Conservation (phyloP, 2,888 invertebrate species). For the Xestia c-nigrum region DNA sequence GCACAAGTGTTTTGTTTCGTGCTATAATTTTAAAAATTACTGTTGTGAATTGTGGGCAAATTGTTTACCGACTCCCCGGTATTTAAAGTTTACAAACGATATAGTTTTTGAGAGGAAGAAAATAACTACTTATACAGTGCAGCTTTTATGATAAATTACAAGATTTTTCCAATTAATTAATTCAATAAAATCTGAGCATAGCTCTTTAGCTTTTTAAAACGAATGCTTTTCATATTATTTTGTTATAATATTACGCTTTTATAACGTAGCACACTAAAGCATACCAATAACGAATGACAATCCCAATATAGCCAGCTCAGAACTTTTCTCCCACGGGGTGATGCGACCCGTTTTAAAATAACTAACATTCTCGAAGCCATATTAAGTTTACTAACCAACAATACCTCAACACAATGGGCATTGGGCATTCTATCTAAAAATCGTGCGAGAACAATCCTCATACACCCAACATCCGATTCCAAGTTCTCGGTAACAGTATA, state of each 20-base stretch:
- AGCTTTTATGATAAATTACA: background rate
- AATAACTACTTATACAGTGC: background rate
- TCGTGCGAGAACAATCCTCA: slow-evolving; percentile 75
- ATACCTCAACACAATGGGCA: slow-evolving; percentile 72
- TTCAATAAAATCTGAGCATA: too few relatives aligned
- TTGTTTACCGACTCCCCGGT: slow-evolving; percentile 25
- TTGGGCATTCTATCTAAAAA: slow-evolving; percentile 73
- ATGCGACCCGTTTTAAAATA: slow-evolving; percentile 44
- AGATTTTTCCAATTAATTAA: background rate
- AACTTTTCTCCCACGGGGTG: slow-evolving; percentile 42
- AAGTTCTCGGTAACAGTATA: slow-evolving; percentile 78
- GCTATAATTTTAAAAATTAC: slow-evolving; percentile 55
- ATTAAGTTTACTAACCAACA: slow-evolving; percentile 59
- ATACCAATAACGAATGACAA: background rate
- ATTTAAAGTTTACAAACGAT: slow-evolving; percentile 21
- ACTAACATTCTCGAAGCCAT: slow-evolving; percentile 49
- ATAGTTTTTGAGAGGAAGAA: slow-evolving; percentile 4
- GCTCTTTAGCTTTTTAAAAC: background rate
- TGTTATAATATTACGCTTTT: background rate
- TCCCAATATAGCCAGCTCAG: background rate
- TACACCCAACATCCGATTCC: slow-evolving; percentile 72
- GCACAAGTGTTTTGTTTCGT: slow-evolving; percentile 57
- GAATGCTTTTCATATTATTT: too few relatives aligned
- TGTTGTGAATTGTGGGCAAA: slow-evolving; percentile 23
- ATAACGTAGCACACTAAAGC: background rate